These are phyloP conservation scores for Smutsia gigantea DNA, from an alignment of 2,797 vertebrate genomes.

Conservation along the genomic window DNA sequence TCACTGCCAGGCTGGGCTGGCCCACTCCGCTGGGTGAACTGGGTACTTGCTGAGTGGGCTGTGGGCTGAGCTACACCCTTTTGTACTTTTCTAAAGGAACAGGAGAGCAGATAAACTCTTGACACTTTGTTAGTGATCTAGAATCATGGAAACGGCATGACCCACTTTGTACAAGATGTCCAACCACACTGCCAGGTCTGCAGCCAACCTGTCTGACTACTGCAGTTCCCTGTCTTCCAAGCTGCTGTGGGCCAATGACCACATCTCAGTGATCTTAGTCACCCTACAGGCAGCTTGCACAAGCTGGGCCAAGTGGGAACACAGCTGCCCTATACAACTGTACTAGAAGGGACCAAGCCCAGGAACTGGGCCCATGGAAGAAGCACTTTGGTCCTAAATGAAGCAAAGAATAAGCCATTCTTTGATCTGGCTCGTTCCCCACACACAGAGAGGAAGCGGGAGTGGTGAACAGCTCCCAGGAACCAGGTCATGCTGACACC, in stretches of 20 bases:
- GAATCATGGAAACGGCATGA: background rate
- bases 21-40: background rate
- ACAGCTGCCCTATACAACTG: conserved; percentile 50
- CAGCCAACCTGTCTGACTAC: background rate
- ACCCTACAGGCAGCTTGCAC: background rate
- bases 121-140: background rate
- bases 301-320: conserved; percentile 7
- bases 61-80: background rate
- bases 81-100: conserved; percentile 22
- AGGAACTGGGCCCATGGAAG: background rate
- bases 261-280: background rate
- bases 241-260: background rate
- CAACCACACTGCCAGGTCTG: background rate
- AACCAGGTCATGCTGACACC: background rate
- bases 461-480: background rate
- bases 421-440: conserved; percentile 21
- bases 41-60: conserved; percentile 13
- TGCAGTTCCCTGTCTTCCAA: background rate
- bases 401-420: conserved; percentile 53
- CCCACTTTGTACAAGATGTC: background rate
- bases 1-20: background rate
- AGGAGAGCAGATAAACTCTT: background rate
- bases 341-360: conserved; percentile 45
- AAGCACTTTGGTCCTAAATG: background rate
- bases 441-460: background rate